Conservation (phyloP, 1,140 invertebrate species). For the Conus ventricosus region DNA sequence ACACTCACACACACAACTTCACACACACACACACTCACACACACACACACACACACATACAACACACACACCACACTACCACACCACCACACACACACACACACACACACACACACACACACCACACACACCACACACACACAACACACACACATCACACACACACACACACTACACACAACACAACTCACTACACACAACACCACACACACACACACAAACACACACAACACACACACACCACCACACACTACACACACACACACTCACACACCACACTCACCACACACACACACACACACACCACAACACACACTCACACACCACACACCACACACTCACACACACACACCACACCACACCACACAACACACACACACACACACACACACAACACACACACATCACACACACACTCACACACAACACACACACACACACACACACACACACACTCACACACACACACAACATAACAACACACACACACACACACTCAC, state of each 20-base stretch:
- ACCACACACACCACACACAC: background rate
- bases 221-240: no score
- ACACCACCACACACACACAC: background rate
- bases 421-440: background rate
- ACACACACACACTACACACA: no score
- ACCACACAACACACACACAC: background rate
- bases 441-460: slow-evolving; percentile 17
- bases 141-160: background rate
- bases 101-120: slow-evolving; percentile 11
- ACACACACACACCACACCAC: no score
- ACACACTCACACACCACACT: no score
- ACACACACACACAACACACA: background rate
- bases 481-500: slow-evolving; percentile 16
- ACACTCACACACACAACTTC: background rate
- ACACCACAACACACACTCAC: no score
- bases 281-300: no score
- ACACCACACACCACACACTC: no score
- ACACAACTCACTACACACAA: no score
- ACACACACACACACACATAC: background rate
- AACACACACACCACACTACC: background rate
- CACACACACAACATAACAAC: background rate
- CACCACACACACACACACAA: no score
- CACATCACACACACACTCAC: no score
- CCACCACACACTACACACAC: no score
- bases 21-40: background rate